Conservation (phyloP, 2,113 vertebrate species). For the Macroglossus sobrinus region DNA sequence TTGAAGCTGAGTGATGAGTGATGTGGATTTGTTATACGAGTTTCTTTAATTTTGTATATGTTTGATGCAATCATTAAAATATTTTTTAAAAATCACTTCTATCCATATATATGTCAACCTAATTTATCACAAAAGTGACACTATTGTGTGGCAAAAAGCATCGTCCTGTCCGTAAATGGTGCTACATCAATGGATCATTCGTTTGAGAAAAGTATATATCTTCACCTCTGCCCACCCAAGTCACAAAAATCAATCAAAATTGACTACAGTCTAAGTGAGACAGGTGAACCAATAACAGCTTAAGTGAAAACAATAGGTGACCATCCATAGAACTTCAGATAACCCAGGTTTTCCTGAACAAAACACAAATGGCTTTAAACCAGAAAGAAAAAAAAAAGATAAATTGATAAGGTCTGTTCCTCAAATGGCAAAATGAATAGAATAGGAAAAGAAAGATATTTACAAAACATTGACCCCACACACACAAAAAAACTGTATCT, state of each 20-base stretch:
- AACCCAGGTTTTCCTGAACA: background rate
- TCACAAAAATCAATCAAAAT: background rate
- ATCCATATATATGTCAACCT: background rate
- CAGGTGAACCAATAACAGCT: too few species aligned
- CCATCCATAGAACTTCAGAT: background rate
- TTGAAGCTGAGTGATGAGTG: background rate
- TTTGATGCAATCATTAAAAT: background rate
- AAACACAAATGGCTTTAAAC: background rate
- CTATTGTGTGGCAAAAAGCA: rapidly evolving
- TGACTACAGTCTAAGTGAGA: background rate
- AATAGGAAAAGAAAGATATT: background rate
- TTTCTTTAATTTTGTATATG: background rate
- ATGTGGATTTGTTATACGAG: background rate
- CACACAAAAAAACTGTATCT: background rate
- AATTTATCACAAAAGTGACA: background rate
- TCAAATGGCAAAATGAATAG: background rate
- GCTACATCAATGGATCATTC: background rate
- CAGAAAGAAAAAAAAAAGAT: background rate
- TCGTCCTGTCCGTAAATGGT: background rate
- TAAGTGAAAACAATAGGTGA: background rate
- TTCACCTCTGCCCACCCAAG: background rate
- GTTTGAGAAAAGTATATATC: background rate
- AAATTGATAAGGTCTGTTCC: background rate
- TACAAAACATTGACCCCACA: background rate
- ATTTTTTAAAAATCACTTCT: background rate